Base-by-base conservation (phyloP, 2,113 vertebrate genomes). In the Mesembrinibis cayennensis region DNA sequence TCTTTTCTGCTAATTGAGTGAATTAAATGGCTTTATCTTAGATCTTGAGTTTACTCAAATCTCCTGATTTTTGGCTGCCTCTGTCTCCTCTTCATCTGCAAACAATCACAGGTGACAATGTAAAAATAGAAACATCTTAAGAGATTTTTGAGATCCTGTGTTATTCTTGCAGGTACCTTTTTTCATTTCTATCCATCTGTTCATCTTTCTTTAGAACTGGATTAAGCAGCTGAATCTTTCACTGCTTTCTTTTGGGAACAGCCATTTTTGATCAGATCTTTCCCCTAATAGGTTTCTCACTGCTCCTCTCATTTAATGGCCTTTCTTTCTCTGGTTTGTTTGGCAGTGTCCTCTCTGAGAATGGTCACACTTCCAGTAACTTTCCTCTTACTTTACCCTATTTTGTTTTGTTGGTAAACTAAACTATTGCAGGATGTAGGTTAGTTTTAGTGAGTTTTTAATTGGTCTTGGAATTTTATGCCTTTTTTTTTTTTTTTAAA, bases 121-220 rank as follows among this genome's bases (percentile, higher is more conserved):
- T 90, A 58, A 90, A 96, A 94, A 83, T 66, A 90, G 90, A 93
- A 95, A 86, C 59, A 82, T 76, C 72, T 45, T 63, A 29, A 87
- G 63, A 93, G 72, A 89, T 95, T 90, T 90, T 86, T 89, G 77
- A 89, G 72, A 89, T 87, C 67, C 87, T 67, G 45, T 89, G 81
- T 79, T 95, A 49, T 85, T 85, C 82, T 91, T 92, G 42, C 0
- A 5, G 10, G 21, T 79, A 65, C 91, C 52, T 90, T 89, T 85
- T 95, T 85, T 79, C 69, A 55, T 71, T 94, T 85, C 61, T 26
- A 79, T 65, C 85, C 49, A 42, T 81, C 67, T 80, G 72, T 6
- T 87, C 53, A 22, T 78, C 65, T 90, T 82, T 84, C 95, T 90
- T 92, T 77, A 87, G 89, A 82, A 84, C 30, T 81, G 38, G 53